Evolutionary conservation across 2,113 vertebrate species (phyloP), one percentile per base, ranked within the genome.

Genomic region (Octodon degus): DNA sequence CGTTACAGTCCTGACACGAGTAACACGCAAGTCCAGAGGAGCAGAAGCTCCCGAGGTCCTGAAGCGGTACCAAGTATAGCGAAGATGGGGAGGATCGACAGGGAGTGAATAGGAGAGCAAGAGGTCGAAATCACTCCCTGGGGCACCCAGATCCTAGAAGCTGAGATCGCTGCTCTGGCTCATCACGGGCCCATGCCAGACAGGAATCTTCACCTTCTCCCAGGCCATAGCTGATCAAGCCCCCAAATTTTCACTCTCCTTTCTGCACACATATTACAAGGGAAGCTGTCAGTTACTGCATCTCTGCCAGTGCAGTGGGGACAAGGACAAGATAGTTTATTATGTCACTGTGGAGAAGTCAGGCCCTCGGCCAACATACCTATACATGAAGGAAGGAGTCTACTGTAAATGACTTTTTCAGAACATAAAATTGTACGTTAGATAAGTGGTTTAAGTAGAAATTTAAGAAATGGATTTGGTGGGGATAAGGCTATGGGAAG

Each of bases 401-500:
- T 81, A 40, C 53, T 85, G n/a, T 43, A 25, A 0, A 40, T 16
- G 14, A 74, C 17, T 60, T 50, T 79, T 34, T 62, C 20, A n/a
- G 81, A 94, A 79, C 34, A 65, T 63, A 86, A 92, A 79, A 65
- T 32, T 10, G 2, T 84, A 76, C 58, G n/a, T 93, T 65, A 91
- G n/a, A 72, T 93, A 84, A 93, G 30, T 86, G 58, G 47, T 47
- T 80, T 89, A 82, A 47, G 65, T 17, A 77, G 50, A 27, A 89
- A 53, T 94, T 70, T 90, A 95, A 97, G 17, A 40, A 65, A 50
- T n/a, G 72, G 27, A 3, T 86, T 70, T 92, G 25, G 91, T 93
- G 86, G 34, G 58, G 67, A 72, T 63, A 68, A 94, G 34, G 55
- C 12, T 93, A 34, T 47, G 67, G 60, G 76, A 87, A 63, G 32